These are phyloP conservation scores for Cephus pulcher DNA, from an alignment of 2,888 invertebrate species.

Conservation along the genomic window DNA sequence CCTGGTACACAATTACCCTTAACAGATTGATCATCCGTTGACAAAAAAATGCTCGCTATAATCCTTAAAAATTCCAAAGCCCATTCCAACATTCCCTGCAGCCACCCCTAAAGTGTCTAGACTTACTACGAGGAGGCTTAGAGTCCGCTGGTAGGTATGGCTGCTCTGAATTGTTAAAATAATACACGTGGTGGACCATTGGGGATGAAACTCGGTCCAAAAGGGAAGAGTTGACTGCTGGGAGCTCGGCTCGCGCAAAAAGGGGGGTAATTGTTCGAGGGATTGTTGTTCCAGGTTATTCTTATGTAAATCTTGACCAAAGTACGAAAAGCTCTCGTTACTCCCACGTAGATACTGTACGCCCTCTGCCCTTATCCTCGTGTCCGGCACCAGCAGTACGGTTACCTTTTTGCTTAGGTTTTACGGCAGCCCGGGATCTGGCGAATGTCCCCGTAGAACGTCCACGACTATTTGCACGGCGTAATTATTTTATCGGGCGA, in stretches of 20 bases:
- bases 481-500: constrained; percentile 59
- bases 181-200: not conserved
- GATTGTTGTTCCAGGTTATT: constrained; percentile 62
- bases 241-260: constrained; percentile 45
- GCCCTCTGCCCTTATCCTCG: not conserved
- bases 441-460: constrained; percentile 15
- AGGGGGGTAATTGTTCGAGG: constrained; percentile 60
- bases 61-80: not conserved
- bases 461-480: constrained; percentile 57
- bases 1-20: not conserved
- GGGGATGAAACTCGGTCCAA: constrained; percentile 7
- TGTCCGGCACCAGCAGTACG: not conserved
- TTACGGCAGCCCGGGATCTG: not conserved
- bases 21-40: not conserved
- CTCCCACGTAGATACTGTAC: not conserved
- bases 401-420: not conserved
- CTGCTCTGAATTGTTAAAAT: not conserved
- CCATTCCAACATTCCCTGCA: not conserved
- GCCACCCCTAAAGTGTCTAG: not conserved
- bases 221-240: constrained; percentile 17
- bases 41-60: not conserved
- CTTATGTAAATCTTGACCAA: constrained; percentile 64
- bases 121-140: not conserved
- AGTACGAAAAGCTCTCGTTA: constrained; percentile 23
- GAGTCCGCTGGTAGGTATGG: not conserved